A percentile compares a stretch with the other conserved stretches of the same genome.
phyloP scores from a whole-genome alignment of 2,113 vertebrate species.

The Sphyrna mokarran region DNA sequence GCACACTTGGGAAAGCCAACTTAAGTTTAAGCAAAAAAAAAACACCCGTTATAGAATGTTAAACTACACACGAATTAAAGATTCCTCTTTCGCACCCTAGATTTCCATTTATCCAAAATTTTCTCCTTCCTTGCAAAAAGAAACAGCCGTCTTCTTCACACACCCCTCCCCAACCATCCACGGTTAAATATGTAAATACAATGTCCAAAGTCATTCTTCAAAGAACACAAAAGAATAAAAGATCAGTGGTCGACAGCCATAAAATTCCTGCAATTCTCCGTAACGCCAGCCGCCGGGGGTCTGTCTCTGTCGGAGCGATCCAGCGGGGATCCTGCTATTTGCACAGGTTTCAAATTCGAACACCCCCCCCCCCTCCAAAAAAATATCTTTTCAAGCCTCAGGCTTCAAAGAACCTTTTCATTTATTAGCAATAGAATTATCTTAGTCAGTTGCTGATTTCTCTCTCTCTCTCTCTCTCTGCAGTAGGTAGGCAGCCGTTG shows the following conservation, averaged over 20 bases:
- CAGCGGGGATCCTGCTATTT: slow-evolving; percentile 81
- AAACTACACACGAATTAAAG: background rate
- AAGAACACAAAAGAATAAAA: slow-evolving; percentile 98
- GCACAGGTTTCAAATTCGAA: slow-evolving; percentile 85
- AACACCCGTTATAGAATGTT: background rate
- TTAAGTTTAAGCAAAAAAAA: background rate
- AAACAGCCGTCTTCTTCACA: slow-evolving; percentile 46
- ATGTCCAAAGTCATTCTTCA: slow-evolving; percentile 99
- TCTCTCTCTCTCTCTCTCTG: background rate
- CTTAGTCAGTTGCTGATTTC: slow-evolving; percentile 78
- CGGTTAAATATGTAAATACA: slow-evolving; percentile 99
- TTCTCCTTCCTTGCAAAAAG: slow-evolving; percentile 52
- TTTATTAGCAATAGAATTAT: slow-evolving; percentile 94
- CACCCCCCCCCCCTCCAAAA: slow-evolving; percentile 47
- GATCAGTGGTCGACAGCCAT: slow-evolving; percentile 90
- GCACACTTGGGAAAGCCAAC: background rate
- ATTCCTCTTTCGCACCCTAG: slow-evolving; percentile 40
- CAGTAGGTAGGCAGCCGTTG: background rate
- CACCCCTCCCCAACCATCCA: slow-evolving; percentile 74
- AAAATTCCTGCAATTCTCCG: slow-evolving; percentile 98
- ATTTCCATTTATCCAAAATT: slow-evolving; percentile 74
- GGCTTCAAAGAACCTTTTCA: slow-evolving; percentile 86
- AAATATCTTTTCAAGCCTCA: slow-evolving; percentile 94
- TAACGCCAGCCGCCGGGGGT: slow-evolving; percentile 96
- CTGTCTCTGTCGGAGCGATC: slow-evolving; percentile 76